Evolutionary conservation across 30 jellyfish, hydroid and myxozoan genomes (phyloP).

Genomic region (Aurelia sp.): DNA sequence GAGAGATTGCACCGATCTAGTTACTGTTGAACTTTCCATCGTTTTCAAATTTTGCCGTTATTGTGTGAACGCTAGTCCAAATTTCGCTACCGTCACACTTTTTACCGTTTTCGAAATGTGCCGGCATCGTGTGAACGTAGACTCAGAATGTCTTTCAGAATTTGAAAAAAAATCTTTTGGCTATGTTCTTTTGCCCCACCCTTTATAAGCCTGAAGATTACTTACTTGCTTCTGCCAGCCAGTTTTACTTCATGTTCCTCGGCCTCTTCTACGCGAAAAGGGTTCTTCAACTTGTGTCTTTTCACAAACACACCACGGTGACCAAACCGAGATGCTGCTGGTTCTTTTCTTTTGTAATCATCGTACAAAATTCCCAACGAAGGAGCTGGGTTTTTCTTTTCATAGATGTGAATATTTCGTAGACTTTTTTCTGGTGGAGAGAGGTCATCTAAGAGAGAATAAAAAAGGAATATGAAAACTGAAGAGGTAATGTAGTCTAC

Average conservation of each 20-base stretch:
- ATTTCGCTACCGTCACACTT: no score
- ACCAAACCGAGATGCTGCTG: conserved; percentile 30
- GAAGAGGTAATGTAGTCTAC: no score
- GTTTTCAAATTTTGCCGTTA: no score
- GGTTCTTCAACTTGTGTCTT: conserved; percentile 67
- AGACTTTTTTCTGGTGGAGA: conserved; percentile 63
- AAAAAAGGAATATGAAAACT: background rate
- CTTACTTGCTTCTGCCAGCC: conserved; percentile 32
- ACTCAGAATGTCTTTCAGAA: no score
- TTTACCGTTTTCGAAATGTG: no score
- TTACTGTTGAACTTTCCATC: no score
- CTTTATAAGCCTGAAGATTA: background rate
- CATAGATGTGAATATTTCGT: conserved; percentile 19
- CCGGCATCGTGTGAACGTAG: no score
- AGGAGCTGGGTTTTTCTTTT: conserved; percentile 32
- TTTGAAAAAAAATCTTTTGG: no score
- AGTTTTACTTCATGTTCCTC: background rate
- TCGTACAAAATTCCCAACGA: conserved; percentile 53
- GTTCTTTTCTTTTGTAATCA: conserved; percentile 16
- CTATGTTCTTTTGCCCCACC: no score
- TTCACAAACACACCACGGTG: conserved; percentile 71
- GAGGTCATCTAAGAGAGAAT: conserved; percentile 20
- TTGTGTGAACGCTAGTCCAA: no score
- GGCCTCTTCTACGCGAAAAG: conserved; percentile 56
- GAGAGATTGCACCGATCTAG: no score